Percentiles rank a stretch among this genome's conserved stretches.
Conservation (phyloP, 2,888 invertebrate species). For the Pseudococcus viburni region DNA sequence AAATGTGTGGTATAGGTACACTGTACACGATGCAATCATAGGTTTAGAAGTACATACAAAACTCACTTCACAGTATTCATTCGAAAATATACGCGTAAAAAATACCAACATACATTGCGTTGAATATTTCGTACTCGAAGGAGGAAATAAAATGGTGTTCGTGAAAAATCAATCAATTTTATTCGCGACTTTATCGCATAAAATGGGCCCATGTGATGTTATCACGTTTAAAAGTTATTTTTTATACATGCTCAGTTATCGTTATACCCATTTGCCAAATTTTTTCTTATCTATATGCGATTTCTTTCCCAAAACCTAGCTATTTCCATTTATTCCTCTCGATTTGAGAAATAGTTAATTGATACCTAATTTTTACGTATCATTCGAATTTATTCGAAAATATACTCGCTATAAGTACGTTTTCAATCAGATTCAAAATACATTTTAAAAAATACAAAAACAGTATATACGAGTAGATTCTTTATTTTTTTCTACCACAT, state of each 20-base stretch:
- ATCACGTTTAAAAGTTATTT: no score
- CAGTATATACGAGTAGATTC: background rate
- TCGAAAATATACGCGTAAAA: background rate
- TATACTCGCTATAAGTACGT: background rate
- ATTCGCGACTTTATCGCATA: background rate
- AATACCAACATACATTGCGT: background rate
- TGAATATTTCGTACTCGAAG: background rate
- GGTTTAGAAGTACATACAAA: background rate
- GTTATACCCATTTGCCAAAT: no score
- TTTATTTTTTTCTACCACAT: background rate
- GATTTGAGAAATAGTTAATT: no score
- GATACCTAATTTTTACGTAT: no score
- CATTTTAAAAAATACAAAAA: background rate
- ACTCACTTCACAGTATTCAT: background rate
- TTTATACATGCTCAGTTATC: no score
- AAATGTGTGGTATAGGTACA: no score
- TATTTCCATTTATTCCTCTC: no score
- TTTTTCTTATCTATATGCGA: no score
- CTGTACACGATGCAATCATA: no score
- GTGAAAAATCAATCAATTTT: conserved; percentile 8
- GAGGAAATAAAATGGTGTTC: background rate
- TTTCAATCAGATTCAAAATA: background rate
- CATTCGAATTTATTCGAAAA: background rate
- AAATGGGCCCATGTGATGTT: background rate
- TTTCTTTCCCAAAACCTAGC: no score